Evolutionary conservation across 2,113 vertebrate genomes (phyloP).

Genomic region (Nothoprocta perdicaria): DNA sequence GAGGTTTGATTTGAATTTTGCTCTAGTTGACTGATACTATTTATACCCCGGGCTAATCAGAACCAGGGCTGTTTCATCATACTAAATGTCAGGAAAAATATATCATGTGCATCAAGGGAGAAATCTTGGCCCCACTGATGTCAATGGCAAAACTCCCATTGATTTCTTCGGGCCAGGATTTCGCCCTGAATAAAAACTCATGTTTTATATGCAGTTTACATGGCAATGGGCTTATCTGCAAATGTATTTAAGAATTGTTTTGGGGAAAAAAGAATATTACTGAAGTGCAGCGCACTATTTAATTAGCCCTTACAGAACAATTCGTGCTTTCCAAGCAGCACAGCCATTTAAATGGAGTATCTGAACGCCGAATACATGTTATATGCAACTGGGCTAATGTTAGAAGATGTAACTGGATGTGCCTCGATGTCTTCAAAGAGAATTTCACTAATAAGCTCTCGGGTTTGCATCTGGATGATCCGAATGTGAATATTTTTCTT

Average conservation of each 20-base stretch:
- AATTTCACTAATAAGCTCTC: constrained; percentile 16
- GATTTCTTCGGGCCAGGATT: constrained; percentile 63
- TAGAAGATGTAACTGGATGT: not conserved
- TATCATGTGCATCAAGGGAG: constrained; percentile 71
- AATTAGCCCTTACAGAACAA: not conserved
- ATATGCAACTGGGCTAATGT: not conserved
- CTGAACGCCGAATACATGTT: not conserved
- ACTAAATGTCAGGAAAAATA: constrained; percentile 73
- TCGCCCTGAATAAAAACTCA: constrained; percentile 69
- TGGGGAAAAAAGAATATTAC: not conserved
- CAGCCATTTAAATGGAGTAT: not conserved
- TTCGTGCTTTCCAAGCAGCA: not conserved
- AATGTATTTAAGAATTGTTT: constrained; percentile 6
- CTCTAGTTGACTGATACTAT: constrained; percentile 69
- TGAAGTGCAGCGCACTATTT: not conserved
- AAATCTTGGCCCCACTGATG: constrained; percentile 69
- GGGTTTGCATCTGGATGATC: constrained; percentile 53
- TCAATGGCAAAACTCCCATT: constrained; percentile 71
- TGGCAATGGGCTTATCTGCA: constrained; percentile 29
- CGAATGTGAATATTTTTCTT: constrained; percentile 57
- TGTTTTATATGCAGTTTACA: constrained; percentile 35
- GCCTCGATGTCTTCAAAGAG: constrained; percentile 25
- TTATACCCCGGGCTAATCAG: constrained; percentile 69
- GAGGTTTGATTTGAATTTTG: constrained; percentile 72
- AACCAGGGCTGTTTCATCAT: constrained; percentile 71